Conservation (phyloP, 2,888 invertebrate genomes). For the Ochropleura leucogaster region DNA sequence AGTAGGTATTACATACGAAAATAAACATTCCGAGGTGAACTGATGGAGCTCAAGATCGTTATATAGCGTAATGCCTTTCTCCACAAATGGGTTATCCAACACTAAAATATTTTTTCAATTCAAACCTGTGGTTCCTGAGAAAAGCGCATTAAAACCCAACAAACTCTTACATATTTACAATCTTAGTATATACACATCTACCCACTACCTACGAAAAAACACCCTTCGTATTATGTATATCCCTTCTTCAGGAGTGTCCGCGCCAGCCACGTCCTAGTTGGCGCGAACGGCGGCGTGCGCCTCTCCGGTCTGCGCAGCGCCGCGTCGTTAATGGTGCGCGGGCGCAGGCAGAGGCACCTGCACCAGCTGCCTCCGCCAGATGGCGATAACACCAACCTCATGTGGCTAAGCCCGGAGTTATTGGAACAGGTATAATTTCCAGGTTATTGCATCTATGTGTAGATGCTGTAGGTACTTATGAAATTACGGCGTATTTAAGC, state of each 20-base stretch:
- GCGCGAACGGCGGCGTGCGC: conserved; percentile 93
- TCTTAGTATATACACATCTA: too few relatives aligned
- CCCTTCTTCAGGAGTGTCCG: conserved; percentile 93
- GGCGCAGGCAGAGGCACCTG: conserved; percentile 92
- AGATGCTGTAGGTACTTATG: neutral
- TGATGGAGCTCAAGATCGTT: too few relatives aligned
- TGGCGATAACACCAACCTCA: conserved; percentile 92
- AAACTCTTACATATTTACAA: too few relatives aligned
- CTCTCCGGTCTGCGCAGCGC: conserved; percentile 95
- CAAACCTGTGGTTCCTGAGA: too few relatives aligned
- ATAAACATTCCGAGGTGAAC: too few relatives aligned
- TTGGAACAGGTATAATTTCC: conserved; percentile 93
- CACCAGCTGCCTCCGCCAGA: conserved; percentile 94
- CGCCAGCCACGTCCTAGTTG: conserved; percentile 96
- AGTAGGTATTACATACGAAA: too few relatives aligned
- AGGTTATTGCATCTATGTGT: neutral
- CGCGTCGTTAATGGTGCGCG: conserved; percentile 93
- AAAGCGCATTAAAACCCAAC: too few relatives aligned
- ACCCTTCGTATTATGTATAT: neutral
- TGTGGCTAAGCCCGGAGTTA: conserved; percentile 98
- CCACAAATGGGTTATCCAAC: too few relatives aligned
- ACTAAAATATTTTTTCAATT: too few relatives aligned
- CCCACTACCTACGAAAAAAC: too few relatives aligned
- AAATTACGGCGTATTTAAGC: neutral
- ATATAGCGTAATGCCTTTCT: too few relatives aligned